Evolutionary conservation across 2,888 invertebrate species (phyloP).

Genomic region (Cactoblastis cactorum): DNA sequence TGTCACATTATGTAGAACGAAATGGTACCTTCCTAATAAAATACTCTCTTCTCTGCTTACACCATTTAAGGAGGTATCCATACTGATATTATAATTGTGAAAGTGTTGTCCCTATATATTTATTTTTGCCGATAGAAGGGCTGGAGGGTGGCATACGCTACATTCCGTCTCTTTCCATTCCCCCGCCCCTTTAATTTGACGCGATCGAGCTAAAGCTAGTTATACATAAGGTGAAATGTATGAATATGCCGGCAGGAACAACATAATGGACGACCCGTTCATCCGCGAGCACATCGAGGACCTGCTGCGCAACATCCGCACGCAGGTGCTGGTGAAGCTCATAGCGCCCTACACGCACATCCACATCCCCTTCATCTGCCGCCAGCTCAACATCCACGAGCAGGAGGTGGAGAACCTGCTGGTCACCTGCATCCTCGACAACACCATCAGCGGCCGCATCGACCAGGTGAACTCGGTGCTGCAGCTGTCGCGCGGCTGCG

Average conservation of each 20-base stretch:
- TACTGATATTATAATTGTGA: too few relatives aligned
- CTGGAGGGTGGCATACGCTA: too few relatives aligned
- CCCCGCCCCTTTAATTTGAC: too few relatives aligned
- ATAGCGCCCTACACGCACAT: slow-evolving; percentile 99
- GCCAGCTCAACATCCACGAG: slow-evolving; percentile 94
- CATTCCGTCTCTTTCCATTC: too few relatives aligned
- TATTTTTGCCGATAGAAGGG: too few relatives aligned
- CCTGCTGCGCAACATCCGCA: slow-evolving; percentile 95
- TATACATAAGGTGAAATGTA: not conserved
- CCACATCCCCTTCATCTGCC: slow-evolving; percentile 98
- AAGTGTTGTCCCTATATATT: too few relatives aligned
- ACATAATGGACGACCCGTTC: slow-evolving; percentile 99
- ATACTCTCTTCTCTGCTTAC: too few relatives aligned
- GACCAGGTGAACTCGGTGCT: slow-evolving; percentile 97
- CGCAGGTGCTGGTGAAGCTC: slow-evolving; percentile 97
- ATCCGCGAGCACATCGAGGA: slow-evolving; percentile 99
- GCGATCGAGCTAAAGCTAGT: too few relatives aligned
- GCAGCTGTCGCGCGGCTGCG: slow-evolving; percentile 89
- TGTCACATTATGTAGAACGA: too few relatives aligned
- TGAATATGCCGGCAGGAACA: slow-evolving; percentile 61
- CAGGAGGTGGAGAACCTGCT: slow-evolving; percentile 97
- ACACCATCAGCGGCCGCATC: slow-evolving; percentile 91
- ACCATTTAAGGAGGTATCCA: too few relatives aligned
- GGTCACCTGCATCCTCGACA: slow-evolving; percentile 98
- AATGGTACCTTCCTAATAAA: too few relatives aligned